These are phyloP conservation scores for Tenebrio molitor DNA, from an alignment of 1,140 invertebrate species.

Conservation along the genomic window DNA sequence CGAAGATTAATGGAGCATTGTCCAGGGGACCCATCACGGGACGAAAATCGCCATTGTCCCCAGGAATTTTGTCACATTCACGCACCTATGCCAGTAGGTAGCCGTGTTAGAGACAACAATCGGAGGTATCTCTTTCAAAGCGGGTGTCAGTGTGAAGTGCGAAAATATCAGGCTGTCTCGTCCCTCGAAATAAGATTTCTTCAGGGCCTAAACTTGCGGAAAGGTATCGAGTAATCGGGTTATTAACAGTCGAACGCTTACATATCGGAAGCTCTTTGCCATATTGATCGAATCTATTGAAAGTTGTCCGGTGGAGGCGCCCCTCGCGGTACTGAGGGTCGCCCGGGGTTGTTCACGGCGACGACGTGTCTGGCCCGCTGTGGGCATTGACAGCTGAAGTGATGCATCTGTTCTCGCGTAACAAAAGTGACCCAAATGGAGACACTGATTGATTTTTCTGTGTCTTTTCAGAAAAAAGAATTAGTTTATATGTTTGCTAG, in stretches of 20 bases:
- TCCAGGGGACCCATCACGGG: too few species aligned
- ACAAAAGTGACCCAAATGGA: slow-evolving; percentile 60
- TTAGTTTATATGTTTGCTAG: slow-evolving; percentile 51
- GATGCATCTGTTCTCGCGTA: slow-evolving; percentile 57
- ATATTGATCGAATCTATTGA: slow-evolving; percentile 51
- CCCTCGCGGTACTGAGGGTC: not conserved
- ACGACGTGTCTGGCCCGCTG: not conserved
- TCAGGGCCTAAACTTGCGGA: slow-evolving; percentile 50
- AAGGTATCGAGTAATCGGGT: slow-evolving; percentile 59
- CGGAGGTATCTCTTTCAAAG: slow-evolving; percentile 48
- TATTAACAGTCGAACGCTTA: slow-evolving; percentile 56
- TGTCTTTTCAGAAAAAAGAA: slow-evolving; percentile 52
- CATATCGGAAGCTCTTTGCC: slow-evolving; percentile 56
- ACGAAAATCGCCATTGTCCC: not conserved
- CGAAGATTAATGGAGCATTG: too few species aligned
- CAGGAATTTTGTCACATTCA: slow-evolving; percentile 29
- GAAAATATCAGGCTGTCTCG: slow-evolving; percentile 15
- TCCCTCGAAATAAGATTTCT: slow-evolving; percentile 48
- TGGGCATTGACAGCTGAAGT: slow-evolving; percentile 60
- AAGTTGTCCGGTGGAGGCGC: slow-evolving; percentile 50
- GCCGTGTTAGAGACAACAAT: slow-evolving; percentile 36
- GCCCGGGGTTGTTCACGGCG: not conserved
- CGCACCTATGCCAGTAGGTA: slow-evolving; percentile 13
- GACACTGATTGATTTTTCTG: slow-evolving; percentile 60
- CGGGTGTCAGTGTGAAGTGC: slow-evolving; percentile 41